Base-by-base conservation (phyloP, 2,113 vertebrate genomes). In the Saccopteryx leptura region DNA sequence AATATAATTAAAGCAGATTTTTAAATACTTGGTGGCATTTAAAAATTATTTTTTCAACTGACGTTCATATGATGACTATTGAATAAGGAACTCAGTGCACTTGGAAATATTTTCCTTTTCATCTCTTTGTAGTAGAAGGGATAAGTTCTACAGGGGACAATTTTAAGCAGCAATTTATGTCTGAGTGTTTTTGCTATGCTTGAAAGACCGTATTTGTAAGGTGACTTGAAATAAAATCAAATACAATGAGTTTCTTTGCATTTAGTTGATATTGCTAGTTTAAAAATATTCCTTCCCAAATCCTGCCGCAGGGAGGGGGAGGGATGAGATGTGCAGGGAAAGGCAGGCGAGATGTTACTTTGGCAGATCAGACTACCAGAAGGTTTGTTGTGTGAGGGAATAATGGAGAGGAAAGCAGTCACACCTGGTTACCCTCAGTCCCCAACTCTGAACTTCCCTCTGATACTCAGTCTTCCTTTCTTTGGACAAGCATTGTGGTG, bases 1-100 rank as follows among this genome's bases (percentile, higher is more conserved):
- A 97, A 96, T 13, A 68, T 96, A 96, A 98, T 98, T 98, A 98
- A 98, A 98, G 96, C 96, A 91, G 93, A 98, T 98, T 98, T 98
- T 98, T 98, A 98, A 98, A 97, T 89, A 97, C 78, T 88, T 93
- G 95, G 71, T 97, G 71, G 17, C 61, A 89, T 96, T 92, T 65
- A 19, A 39, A 39, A 39, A 39, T 11, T 78, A 66, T 76, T 28
- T 26, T 74, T 69, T 63, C 89, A 88, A 48, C n/a, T 52, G 19
- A 68, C 91, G 48, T 65, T 71, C 24, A 58, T 21, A 12, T 3
- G 17, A 3, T 72, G 79, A 14, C n/a, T 61, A 13, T 90, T 83
- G 75, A 89, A 10, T 26, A 66, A 80, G 12, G 39, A 69, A 78
- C 23, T 24, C 19, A 19, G n/a, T 68, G 1, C 24, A 63, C 80